Conservation (phyloP, 2,113 vertebrate genomes). For the Hirundichthys speculiger region DNA sequence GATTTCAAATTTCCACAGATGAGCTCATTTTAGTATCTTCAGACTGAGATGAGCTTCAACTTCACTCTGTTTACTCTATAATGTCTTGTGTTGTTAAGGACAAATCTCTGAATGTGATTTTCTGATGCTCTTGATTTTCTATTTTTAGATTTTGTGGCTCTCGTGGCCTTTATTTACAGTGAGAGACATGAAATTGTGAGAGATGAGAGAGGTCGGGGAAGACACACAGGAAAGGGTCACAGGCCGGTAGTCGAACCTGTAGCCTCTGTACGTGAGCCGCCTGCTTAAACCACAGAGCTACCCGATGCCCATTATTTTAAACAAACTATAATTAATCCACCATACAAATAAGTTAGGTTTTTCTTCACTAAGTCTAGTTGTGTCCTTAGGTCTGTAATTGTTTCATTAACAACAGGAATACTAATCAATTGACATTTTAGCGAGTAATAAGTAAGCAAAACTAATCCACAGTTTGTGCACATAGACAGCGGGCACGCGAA, state of each 20-base stretch:
- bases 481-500: conserved; percentile 10
- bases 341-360: too few species aligned
- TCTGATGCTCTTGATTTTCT: conserved; percentile 15
- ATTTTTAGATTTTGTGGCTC: too few species aligned
- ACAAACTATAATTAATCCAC: not conserved
- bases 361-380: too few species aligned
- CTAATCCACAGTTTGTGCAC: conserved; percentile 3
- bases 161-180: too few species aligned
- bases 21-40: conserved; percentile 59
- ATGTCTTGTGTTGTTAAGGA: conserved; percentile 31
- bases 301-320: conserved; percentile 7
- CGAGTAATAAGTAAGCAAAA: not conserved
- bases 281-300: too few species aligned
- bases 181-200: too few species aligned
- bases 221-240: too few species aligned
- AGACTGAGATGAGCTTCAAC: conserved; percentile 51
- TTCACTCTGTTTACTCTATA: conserved; percentile 40
- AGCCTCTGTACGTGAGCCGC: too few species aligned
- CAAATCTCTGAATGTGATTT: conserved; percentile 17
- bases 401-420: conserved; percentile 4
- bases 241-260: too few species aligned
- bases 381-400: too few species aligned
- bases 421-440: not conserved
- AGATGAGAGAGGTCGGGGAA: too few species aligned
- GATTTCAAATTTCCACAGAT: conserved; percentile 72